Conservation (phyloP, 2,113 vertebrate genomes). For the Malurus melanocephalus region DNA sequence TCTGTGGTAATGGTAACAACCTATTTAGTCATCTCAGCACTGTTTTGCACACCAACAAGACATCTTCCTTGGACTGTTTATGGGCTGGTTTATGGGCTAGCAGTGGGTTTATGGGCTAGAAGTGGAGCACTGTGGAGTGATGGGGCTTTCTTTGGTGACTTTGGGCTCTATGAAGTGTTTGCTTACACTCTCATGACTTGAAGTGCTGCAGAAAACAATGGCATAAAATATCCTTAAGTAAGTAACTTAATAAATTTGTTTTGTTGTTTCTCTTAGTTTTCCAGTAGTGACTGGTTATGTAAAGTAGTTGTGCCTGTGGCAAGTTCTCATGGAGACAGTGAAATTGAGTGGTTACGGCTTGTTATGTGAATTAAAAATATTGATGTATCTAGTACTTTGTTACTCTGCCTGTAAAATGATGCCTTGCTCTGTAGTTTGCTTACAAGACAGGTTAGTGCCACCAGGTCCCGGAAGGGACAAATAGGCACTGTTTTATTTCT, state of each 20-base stretch:
- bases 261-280: not conserved
- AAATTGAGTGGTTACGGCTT: not conserved
- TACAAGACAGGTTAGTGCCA: not conserved
- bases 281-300: not conserved
- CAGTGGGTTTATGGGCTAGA: not conserved
- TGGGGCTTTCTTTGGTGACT: not conserved
- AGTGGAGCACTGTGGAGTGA: not conserved
- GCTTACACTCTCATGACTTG: not conserved
- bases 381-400: not conserved
- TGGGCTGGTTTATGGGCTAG: not conserved
- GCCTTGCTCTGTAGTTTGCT: not conserved
- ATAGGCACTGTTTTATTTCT: not conserved
- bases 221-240: not conserved
- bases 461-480: not conserved
- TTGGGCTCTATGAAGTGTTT: not conserved
- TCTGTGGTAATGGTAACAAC: not conserved
- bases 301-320: not conserved
- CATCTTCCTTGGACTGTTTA: not conserved
- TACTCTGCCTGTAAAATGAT: not conserved
- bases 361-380: not conserved
- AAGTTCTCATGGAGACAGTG: not conserved
- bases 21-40: not conserved
- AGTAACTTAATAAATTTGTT: fast-evolving
- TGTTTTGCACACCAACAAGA: not conserved
- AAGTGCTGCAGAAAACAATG: not conserved